Conservation (phyloP, 1,140 invertebrate species). For the Platorchestia sp. region DNA sequence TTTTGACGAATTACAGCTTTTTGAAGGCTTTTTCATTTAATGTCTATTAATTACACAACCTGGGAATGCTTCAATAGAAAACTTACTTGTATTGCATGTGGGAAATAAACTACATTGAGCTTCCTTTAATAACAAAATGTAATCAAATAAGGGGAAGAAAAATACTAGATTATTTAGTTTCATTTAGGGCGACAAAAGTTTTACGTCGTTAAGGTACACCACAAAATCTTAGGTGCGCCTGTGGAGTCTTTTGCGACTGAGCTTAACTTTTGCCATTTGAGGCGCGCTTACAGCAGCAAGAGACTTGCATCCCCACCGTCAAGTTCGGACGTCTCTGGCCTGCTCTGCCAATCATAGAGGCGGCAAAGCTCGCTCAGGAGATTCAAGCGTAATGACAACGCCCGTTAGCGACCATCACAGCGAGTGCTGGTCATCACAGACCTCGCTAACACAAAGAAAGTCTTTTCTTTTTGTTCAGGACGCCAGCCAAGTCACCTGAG, state of each 20-base stretch:
- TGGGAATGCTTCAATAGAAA: not conserved
- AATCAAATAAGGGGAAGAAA: not conserved
- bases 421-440: constrained; percentile 37
- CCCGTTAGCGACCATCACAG: constrained; percentile 10
- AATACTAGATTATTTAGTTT: not conserved
- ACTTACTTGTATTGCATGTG: not conserved
- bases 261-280: not conserved
- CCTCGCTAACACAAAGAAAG: constrained; percentile 37
- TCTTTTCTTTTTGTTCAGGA: constrained; percentile 30
- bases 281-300: not conserved
- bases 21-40: too few relatives aligned
- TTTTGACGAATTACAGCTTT: too few relatives aligned
- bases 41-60: too few relatives aligned
- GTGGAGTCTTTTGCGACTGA: not conserved
- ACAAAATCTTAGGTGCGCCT: not conserved
- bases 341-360: not conserved
- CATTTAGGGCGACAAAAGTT: not conserved
- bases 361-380: not conserved
- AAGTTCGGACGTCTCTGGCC: not conserved
- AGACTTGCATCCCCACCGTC: not conserved
- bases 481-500: constrained; percentile 28
- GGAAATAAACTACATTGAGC: not conserved
- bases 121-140: not conserved
- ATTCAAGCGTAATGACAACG: constrained; percentile 6
- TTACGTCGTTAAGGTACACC: not conserved